Evolutionary conservation across 2,888 invertebrate genomes (phyloP), one percentile per base, ranked within the genome.

Genomic region (Balanococcus diminutus): DNA sequence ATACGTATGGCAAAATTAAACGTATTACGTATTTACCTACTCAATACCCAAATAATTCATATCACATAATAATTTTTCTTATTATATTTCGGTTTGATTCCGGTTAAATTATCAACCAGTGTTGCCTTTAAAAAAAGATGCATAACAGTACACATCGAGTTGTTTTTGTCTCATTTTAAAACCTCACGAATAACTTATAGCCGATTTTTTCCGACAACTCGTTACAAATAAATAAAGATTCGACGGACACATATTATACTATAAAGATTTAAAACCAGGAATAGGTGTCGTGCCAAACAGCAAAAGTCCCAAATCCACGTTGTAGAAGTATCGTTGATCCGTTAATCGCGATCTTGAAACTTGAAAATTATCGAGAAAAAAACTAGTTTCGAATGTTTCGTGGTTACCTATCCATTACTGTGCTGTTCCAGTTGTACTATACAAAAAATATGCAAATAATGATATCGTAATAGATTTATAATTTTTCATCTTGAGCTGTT

Each of bases 291-390:
- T 56, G 56, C 56, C 56, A 56, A 56, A 19, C 22, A 56, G 56
- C 9, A 5, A 9, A 56, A 11, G 19, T 9, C 22, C 56, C 22
- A 56, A 56, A 56, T 56, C 56, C 56, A 22, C 11, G 22, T 56
- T 56, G 22, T 56, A 22, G 8, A 5, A 56, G 56, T 56, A 56
- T 56, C 22, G 56, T 56, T 56, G 56, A 56, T 56, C 56, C 56
- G 56, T 56, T 56, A 56, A 56, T 56, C 56, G 56, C 56, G 56
- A 56, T 56, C 56, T 56, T 56, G 56, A 56, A 56, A 56, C 56
- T 56, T 56, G 56, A 56, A 56, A 56, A 56, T 56, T 56, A 56
- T 22, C 56, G 5, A 56, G 22, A 22, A 56, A 56, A 56, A 56
- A 56, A 56, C 56, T 22, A 19, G 56, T 56, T 56, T 56, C 22